phyloP scores from a whole-genome alignment of 2,888 invertebrate species.

The Stenodema calcarata region DNA sequence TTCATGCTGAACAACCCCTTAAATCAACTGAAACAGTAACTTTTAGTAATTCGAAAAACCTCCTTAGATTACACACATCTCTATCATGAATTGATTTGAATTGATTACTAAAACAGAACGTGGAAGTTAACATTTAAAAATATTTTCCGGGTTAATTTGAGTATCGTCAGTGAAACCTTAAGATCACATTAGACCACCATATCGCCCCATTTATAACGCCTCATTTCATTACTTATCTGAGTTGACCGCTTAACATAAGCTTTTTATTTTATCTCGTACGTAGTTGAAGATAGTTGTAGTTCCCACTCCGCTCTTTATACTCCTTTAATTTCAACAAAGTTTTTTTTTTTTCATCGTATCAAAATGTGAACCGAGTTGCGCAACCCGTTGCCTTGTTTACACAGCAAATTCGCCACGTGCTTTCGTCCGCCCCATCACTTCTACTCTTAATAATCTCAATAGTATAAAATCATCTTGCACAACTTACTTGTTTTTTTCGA shows the following conservation, averaged over 20 bases:
- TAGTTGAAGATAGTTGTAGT: background rate
- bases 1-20: too few relatives aligned
- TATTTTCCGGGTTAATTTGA: background rate
- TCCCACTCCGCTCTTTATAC: background rate
- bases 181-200: background rate
- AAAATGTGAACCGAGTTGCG: background rate
- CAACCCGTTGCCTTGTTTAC: conserved; percentile 9
- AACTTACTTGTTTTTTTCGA: background rate
- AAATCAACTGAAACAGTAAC: too few relatives aligned
- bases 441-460: background rate
- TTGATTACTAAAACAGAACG: background rate
- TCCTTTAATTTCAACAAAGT: background rate
- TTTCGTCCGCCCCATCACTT: background rate
- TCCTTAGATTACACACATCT: too few relatives aligned
- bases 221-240: background rate
- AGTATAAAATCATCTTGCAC: background rate
- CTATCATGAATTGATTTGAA: too few relatives aligned
- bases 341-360: conserved; percentile 3
- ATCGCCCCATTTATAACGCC: background rate
- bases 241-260: background rate
- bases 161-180: background rate
- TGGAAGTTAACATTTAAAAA: background rate
- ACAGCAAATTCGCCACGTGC: conserved; percentile 8
- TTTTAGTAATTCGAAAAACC: too few relatives aligned
- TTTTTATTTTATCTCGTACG: background rate